Percentiles rank a stretch among this genome's conserved stretches.
Evolutionary conservation across 1,140 invertebrate species (phyloP).

Genomic region (Ceratina japonica): DNA sequence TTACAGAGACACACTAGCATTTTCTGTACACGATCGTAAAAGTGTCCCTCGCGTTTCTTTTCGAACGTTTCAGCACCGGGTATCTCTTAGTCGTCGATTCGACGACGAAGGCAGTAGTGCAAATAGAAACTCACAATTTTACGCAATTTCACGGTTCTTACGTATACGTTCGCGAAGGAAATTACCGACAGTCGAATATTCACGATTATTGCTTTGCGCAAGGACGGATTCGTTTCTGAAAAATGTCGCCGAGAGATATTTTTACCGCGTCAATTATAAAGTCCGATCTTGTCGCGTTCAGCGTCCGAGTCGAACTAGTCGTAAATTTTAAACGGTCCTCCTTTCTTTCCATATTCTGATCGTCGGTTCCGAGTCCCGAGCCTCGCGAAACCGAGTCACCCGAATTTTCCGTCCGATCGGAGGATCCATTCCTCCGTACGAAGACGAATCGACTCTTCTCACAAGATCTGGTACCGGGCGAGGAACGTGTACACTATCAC

Average conservation of each 20-base stretch:
- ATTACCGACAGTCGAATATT: background rate
- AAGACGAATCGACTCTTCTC: constrained; percentile 8
- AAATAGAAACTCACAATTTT: background rate
- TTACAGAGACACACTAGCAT: constrained; percentile 5
- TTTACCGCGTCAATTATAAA: background rate
- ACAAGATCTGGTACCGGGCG: constrained; percentile 70
- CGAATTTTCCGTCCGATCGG: background rate
- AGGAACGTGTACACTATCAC: constrained; percentile 77
- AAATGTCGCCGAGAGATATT: no score
- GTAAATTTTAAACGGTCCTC: background rate
- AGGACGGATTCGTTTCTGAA: background rate
- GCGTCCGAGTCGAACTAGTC: background rate
- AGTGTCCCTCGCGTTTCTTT: background rate
- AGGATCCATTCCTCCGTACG: no score
- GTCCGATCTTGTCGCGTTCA: no score
- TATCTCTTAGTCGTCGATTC: background rate
- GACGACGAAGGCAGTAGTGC: background rate
- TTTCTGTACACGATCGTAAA: background rate
- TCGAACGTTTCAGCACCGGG: background rate
- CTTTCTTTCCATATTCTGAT: background rate
- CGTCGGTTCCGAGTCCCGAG: no score
- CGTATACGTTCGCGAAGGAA: no score
- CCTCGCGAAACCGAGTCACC: background rate
- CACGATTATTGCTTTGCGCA: background rate
- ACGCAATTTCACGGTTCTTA: background rate